Conservation (phyloP, 1,140 invertebrate genomes). For the Cephus cinctus region DNA sequence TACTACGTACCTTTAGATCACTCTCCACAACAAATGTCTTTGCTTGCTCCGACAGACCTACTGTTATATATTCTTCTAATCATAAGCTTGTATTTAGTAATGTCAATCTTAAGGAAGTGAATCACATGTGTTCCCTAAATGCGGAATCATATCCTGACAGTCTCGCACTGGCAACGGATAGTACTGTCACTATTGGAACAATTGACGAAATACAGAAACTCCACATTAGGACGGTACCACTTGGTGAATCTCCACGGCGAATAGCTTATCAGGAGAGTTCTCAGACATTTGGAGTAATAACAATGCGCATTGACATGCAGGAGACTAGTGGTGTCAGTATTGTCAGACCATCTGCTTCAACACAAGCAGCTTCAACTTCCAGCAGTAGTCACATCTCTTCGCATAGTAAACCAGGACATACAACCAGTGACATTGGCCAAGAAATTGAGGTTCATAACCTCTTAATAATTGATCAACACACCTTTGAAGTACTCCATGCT, state of each 20-base stretch:
- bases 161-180: constrained; percentile 91
- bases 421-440: constrained; percentile 67
- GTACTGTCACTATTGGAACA: constrained; percentile 92
- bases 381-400: constrained; percentile 52
- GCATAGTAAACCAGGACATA: constrained; percentile 55
- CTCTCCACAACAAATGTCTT: constrained; percentile 96
- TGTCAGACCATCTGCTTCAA: constrained; percentile 75
- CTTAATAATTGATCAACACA: constrained; percentile 93
- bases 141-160: constrained; percentile 93
- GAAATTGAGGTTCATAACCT: constrained; percentile 93
- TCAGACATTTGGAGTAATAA: constrained; percentile 93
- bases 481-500: constrained; percentile 93
- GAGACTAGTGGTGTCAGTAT: constrained; percentile 69
- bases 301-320: constrained; percentile 83
- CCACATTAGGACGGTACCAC: constrained; percentile 91
- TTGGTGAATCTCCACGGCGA: constrained; percentile 90
- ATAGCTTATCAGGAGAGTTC: constrained; percentile 95
- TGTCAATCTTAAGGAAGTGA: constrained; percentile 97
- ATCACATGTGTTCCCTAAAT: constrained; percentile 97
- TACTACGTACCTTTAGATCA: constrained; percentile 87
- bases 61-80: constrained; percentile 98
- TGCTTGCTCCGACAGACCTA: constrained; percentile 96
- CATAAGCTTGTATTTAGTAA: constrained; percentile 99
- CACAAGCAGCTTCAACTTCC: constrained; percentile 61
- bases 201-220: constrained; percentile 99